Percentiles rank a stretch among this genome's conserved stretches.
phyloP scores from a whole-genome alignment of 2,888 invertebrate genomes.

The Troides helena region DNA sequence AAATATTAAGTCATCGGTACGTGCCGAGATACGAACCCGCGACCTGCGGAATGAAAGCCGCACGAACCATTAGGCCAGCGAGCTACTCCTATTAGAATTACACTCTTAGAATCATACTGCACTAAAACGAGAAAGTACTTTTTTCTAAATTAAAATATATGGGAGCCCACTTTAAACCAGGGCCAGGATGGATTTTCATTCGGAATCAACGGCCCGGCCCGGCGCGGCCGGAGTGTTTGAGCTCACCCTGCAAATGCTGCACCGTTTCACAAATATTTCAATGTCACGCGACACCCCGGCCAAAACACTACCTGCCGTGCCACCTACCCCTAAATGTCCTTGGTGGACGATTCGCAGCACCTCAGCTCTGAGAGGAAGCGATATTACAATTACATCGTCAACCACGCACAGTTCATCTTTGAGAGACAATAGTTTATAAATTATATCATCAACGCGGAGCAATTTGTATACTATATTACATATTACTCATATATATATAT shows the following conservation, averaged over 20 bases:
- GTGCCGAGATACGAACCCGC: no score
- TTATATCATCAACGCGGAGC: no score
- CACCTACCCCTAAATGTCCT: neutral
- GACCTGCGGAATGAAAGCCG: no score
- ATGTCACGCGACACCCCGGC: neutral
- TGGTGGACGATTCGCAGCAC: neutral
- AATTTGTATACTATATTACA: no score
- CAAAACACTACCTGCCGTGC: neutral
- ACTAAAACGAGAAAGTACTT: neutral
- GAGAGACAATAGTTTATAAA: neutral
- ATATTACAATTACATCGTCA: neutral
- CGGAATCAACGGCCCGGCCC: neutral
- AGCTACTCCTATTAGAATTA: neutral
- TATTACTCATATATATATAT: no score
- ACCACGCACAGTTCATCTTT: neutral
- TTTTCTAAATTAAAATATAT: neutral
- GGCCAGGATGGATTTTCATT: neutral
- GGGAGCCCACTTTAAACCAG: neutral
- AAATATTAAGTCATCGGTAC: no score
- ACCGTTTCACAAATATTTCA: neutral
- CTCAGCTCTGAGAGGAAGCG: neutral
- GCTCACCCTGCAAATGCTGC: neutral
- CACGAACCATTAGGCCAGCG: no score
- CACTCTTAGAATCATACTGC: neutral
- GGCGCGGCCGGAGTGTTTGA: neutral